Percentiles rank a stretch among this genome's conserved stretches.
phyloP scores from a whole-genome alignment of 2,113 vertebrate genomes.

The Mus pahari region DNA sequence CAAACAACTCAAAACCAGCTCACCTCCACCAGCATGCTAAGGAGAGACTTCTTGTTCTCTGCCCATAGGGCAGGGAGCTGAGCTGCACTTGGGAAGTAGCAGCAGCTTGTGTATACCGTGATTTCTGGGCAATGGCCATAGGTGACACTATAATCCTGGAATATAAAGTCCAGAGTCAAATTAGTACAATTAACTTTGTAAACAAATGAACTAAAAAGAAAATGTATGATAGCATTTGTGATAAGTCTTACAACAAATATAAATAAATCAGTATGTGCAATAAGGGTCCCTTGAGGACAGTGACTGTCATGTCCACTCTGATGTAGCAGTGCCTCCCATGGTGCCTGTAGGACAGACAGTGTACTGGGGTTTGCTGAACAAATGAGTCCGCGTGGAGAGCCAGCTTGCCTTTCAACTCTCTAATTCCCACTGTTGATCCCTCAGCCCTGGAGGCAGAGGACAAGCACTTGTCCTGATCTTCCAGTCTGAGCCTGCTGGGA shows the following conservation, averaged over 20 bases:
- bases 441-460: neutral
- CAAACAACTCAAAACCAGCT: slow-evolving; percentile 66
- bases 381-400: neutral
- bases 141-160: slow-evolving; percentile 95
- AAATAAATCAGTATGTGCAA: slow-evolving; percentile 11
- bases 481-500: neutral
- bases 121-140: slow-evolving; percentile 98
- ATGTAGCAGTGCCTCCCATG: neutral
- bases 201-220: slow-evolving; percentile 35
- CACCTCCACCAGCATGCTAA: slow-evolving; percentile 98
- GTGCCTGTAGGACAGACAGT: neutral
- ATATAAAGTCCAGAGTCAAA: slow-evolving; percentile 66
- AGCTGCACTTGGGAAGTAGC: slow-evolving; percentile 92
- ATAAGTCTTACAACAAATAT: slow-evolving; percentile 28
- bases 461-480: neutral
- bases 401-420: neutral
- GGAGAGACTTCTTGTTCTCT: slow-evolving; percentile 95
- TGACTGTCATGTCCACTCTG: neutral
- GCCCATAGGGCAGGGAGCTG: slow-evolving; percentile 93
- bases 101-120: slow-evolving; percentile 97
- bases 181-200: slow-evolving; percentile 15
- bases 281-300: neutral
- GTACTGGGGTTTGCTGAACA: neutral
- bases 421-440: neutral
- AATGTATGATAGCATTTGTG: neutral